Evolutionary conservation across 2,113 vertebrate species (phyloP).

Genomic region (Eulemur macaco): DNA sequence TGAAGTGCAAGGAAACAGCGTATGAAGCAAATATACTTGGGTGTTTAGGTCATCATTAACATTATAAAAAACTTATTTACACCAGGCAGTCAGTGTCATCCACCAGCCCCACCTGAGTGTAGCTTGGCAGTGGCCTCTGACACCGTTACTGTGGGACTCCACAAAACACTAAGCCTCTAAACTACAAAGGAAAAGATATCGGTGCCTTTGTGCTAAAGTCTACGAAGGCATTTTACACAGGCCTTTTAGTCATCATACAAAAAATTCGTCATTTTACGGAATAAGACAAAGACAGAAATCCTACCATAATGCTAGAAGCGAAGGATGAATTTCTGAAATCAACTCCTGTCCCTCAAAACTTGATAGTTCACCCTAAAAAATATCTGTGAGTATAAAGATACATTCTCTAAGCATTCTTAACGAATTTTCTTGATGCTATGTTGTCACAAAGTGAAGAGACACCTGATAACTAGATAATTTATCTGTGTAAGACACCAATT

Average conservation of each 20-base stretch:
- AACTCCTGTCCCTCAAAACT: slow-evolving; percentile 2
- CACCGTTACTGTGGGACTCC: too few species aligned
- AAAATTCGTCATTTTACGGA: slow-evolving; percentile 34
- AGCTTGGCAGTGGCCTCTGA: neutral
- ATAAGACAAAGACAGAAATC: neutral
- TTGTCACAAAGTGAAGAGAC: slow-evolving; percentile 55
- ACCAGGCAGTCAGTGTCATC: neutral
- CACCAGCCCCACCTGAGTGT: neutral
- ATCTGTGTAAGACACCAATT: slow-evolving; percentile 59
- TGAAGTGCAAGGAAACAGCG: slow-evolving; percentile 61
- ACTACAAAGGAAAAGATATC: neutral
- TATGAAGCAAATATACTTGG: slow-evolving; percentile 62
- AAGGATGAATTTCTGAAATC: slow-evolving; percentile 23
- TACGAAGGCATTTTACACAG: neutral
- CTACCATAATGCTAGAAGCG: neutral
- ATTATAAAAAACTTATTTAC: slow-evolving; percentile 72
- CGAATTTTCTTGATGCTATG: neutral
- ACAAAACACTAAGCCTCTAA: neutral
- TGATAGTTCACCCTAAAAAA: neutral
- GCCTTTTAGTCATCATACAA: neutral
- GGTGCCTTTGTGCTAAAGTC: neutral
- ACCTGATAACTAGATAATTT: slow-evolving; percentile 63
- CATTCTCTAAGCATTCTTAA: neutral
- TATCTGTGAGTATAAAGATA: slow-evolving; percentile 3
- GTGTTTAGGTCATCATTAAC: slow-evolving; percentile 75